These are phyloP conservation scores for Cygnus atratus DNA, from an alignment of 2,113 vertebrate species.

Conservation along the genomic window DNA sequence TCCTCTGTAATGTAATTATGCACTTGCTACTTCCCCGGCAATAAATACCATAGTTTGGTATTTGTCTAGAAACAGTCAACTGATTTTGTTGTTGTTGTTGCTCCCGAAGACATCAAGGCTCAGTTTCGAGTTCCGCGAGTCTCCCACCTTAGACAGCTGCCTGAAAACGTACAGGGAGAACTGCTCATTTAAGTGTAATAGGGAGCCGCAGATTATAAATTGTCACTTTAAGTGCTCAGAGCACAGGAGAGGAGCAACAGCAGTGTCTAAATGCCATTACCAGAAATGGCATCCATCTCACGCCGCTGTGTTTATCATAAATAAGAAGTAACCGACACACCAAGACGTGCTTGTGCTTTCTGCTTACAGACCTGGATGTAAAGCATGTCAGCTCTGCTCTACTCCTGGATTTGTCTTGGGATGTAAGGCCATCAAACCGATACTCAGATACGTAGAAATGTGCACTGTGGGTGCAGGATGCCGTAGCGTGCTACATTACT, in stretches of 20 bases:
- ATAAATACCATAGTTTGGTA: conserved; percentile 65
- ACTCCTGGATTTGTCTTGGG: neutral
- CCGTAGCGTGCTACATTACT: rapidly evolving
- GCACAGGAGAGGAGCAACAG: neutral
- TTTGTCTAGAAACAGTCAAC: conserved; percentile 60
- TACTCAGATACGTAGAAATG: neutral
- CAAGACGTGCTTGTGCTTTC: neutral
- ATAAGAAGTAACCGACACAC: neutral
- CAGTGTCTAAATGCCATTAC: neutral
- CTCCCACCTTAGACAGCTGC: neutral
- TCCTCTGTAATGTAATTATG: conserved; percentile 74
- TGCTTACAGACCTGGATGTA: neutral
- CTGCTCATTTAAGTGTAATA: neutral
- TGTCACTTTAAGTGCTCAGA: neutral
- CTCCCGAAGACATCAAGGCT: neutral
- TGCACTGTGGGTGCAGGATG: neutral
- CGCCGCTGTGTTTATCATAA: neutral
- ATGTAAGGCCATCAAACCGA: neutral
- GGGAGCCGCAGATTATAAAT: conserved; percentile 1
- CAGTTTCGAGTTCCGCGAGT: neutral
- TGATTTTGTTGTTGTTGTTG: neutral
- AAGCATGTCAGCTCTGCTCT: neutral
- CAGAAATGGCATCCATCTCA: neutral
- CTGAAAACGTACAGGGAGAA: neutral
- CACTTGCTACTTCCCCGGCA: conserved; percentile 71